Percentiles rank a stretch among this genome's conserved stretches.
Evolutionary conservation across 2,797 vertebrate genomes (phyloP).

Genomic region (Sorex maritimensis): DNA sequence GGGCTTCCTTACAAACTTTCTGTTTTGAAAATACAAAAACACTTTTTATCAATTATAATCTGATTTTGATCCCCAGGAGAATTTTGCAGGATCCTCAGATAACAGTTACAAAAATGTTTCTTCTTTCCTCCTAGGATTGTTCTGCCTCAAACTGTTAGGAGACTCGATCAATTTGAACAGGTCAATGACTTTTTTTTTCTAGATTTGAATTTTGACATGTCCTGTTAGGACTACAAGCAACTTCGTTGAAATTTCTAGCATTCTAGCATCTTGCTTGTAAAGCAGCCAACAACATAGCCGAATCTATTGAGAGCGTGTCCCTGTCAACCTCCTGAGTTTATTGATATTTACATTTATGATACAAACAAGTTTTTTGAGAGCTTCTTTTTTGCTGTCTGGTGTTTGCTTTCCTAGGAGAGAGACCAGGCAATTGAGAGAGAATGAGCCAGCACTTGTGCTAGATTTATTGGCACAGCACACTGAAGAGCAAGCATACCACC

Average conservation of each 20-base stretch:
- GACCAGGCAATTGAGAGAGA: slow-evolving; percentile 69
- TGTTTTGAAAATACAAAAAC: neutral
- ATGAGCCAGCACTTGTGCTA: slow-evolving; percentile 68
- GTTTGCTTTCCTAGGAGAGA: slow-evolving; percentile 76
- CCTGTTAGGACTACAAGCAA: slow-evolving; percentile 22
- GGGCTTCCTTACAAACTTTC: neutral
- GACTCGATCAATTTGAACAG: neutral
- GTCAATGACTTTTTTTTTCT: slow-evolving; percentile 1
- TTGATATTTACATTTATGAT: slow-evolving; percentile 84
- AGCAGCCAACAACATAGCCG: slow-evolving; percentile 55
- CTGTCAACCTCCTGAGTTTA: slow-evolving; percentile 71
- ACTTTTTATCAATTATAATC: neutral
- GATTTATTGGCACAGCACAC: slow-evolving; percentile 82
- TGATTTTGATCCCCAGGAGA: neutral
- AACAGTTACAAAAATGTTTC: neutral
- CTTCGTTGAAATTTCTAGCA: neutral
- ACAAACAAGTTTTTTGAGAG: slow-evolving; percentile 71
- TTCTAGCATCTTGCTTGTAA: slow-evolving; percentile 53
- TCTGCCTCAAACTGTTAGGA: neutral
- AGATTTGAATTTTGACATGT: slow-evolving; percentile 11
- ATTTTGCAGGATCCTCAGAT: neutral
- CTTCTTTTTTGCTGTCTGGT: slow-evolving; percentile 63
- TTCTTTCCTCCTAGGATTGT: neutral
- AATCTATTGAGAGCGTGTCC: slow-evolving; percentile 63
- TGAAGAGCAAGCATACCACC: slow-evolving; percentile 79